phyloP scores from a whole-genome alignment of 2,113 vertebrate species.

The Rhynchopsitta pachyrhyncha region DNA sequence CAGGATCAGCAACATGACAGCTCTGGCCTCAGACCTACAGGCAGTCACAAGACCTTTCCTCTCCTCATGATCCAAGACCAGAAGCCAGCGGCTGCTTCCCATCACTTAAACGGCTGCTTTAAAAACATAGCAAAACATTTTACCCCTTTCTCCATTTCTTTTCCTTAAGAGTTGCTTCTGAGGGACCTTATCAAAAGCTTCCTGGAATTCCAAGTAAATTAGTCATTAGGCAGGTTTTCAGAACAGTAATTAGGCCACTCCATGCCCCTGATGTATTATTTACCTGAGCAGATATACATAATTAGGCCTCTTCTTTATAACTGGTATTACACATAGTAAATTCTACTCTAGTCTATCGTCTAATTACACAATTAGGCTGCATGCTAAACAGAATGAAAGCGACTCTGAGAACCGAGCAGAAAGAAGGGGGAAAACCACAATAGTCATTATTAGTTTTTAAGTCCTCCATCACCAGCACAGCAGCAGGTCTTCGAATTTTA shows the following conservation, averaged over 20 bases:
- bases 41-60: background rate
- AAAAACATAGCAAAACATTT: constrained; percentile 22
- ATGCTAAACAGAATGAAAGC: constrained; percentile 46
- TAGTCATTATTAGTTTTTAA: constrained; percentile 40
- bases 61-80: background rate
- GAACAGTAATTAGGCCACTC: constrained; percentile 53
- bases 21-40: background rate
- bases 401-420: constrained; percentile 41
- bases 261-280: constrained; percentile 61
- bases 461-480: constrained; percentile 34
- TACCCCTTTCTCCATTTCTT: constrained; percentile 31
- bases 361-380: constrained; percentile 64
- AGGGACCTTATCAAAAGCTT: constrained; percentile 58
- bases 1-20: background rate
- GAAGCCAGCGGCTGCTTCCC: background rate
- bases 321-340: constrained; percentile 60
- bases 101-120: background rate
- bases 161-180: constrained; percentile 52
- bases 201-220: constrained; percentile 57
- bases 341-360: constrained; percentile 65
- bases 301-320: constrained; percentile 68
- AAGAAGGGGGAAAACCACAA: background rate
- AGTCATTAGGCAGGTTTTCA: constrained; percentile 64
- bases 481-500: constrained; percentile 14
- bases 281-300: constrained; percentile 69